Conservation (phyloP, 2,797 vertebrate species). For the Clangula hyemalis region DNA sequence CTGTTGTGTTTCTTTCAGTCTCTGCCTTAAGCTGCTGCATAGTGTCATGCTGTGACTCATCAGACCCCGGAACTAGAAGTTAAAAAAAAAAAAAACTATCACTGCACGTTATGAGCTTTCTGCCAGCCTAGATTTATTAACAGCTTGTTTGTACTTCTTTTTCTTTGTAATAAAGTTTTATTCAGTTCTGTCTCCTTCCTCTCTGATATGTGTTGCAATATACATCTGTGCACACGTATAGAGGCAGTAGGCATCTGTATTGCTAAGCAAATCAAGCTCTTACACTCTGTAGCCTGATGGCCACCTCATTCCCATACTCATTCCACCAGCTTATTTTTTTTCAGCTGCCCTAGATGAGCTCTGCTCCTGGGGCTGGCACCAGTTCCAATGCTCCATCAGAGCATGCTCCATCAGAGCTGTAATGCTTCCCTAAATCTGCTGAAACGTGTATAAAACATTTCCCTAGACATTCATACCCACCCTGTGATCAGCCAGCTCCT, state of each 20-base stretch:
- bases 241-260: not conserved
- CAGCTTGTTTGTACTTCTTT: not conserved
- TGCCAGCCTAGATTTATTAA: not conserved
- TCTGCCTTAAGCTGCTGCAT: not conserved
- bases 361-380: not conserved
- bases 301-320: not conserved
- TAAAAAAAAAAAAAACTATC: not conserved
- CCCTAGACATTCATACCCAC: not conserved
- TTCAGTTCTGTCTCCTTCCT: not conserved
- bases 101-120: not conserved
- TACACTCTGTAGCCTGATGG: not conserved
- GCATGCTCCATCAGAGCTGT: not conserved
- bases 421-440: not conserved
- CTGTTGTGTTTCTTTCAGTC: rapidly evolving
- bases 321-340: not conserved
- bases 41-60: not conserved
- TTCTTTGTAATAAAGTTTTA: not conserved
- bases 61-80: not conserved
- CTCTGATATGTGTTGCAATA: not conserved
- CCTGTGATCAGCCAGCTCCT: rapidly evolving
- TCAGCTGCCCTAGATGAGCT: rapidly evolving
- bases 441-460: not conserved
- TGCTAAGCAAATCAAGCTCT: not conserved
- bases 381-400: not conserved
- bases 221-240: not conserved